phyloP scores from a whole-genome alignment of 2,888 invertebrate genomes.

The Nephrotoma guestfalica region DNA sequence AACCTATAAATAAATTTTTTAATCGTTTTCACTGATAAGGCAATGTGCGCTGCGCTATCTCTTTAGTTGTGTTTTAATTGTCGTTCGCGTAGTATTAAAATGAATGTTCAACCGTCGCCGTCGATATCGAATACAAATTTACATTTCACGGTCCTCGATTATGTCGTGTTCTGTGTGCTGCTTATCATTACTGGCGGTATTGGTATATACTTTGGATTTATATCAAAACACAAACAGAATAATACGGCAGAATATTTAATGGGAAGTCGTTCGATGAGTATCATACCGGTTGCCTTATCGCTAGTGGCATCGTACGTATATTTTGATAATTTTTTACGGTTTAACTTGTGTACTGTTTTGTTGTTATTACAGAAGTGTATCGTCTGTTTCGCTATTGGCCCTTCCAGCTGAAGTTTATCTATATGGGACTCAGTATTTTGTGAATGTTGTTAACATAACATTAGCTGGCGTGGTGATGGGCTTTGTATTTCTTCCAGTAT shows the following conservation, averaged over 20 bases:
- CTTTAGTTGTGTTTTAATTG: neutral
- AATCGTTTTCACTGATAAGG: neutral
- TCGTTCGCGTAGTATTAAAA: neutral
- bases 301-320: neutral
- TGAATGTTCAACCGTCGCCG: neutral
- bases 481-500: conserved; percentile 35
- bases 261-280: neutral
- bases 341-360: conserved; percentile 44
- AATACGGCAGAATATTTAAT: neutral
- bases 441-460: conserved; percentile 23
- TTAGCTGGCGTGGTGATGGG: conserved; percentile 17
- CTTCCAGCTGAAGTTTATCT: conserved; percentile 37
- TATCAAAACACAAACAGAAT: neutral
- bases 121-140: neutral
- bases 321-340: conserved; percentile 26
- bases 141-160: neutral
- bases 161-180: neutral
- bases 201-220: neutral
- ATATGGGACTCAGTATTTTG: conserved; percentile 34
- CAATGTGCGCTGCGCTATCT: neutral
- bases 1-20: neutral
- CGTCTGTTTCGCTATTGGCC: conserved; percentile 14
- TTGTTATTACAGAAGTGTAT: conserved; percentile 28
- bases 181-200: neutral
- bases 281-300: neutral